Base-by-base conservation (phyloP, 2,113 vertebrate species). In the Plotosus lineatus region DNA sequence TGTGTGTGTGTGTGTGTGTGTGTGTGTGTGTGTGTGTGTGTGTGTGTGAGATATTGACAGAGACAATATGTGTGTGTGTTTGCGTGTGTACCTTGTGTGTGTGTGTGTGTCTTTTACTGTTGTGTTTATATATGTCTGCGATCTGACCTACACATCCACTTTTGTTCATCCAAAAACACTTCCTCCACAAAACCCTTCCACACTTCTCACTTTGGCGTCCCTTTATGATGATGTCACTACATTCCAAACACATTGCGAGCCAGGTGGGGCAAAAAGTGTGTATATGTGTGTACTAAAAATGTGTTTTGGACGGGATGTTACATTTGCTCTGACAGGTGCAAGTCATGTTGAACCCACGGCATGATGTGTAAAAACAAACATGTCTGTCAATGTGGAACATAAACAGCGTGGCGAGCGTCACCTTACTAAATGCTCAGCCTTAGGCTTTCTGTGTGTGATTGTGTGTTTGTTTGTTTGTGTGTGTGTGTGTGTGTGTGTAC, bases 71-170 rank as follows among this genome's bases (percentile, higher is more conserved):
- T n/a, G n/a, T 56, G 48, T 11, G 73, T 26, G 36, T 8, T 31
- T 36, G 51, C 60, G 66, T 69, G 75, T 77, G 75, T 78, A 42
- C 66, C 7, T 6, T 58, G 55, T 71, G 38, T 60, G n/a, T 58
- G 77, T 15, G 9, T 79, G 46, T 73, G 56, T 84, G 77, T 85
- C 42, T 69, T 78, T 60, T 69, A 58, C n/a, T n/a, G n/a, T n/a
- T n/a, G n/a, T n/a, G n/a, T n/a, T n/a, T n/a, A n/a, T n/a, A n/a
- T n/a, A n/a, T n/a, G n/a, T n/a, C n/a, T n/a, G n/a, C n/a, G n/a
- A n/a, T n/a, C n/a, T n/a, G n/a, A n/a, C n/a, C n/a, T 58, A 82
- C 55, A 69, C 87, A 82, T 82, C 77, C 79, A 83, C n/a, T 61
- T 83, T 75, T 66, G 71, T 40, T 83, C 71, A 75, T 75, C 51